Base-by-base conservation (phyloP, 2,888 invertebrate genomes). In the Habroteleia sp. region DNA sequence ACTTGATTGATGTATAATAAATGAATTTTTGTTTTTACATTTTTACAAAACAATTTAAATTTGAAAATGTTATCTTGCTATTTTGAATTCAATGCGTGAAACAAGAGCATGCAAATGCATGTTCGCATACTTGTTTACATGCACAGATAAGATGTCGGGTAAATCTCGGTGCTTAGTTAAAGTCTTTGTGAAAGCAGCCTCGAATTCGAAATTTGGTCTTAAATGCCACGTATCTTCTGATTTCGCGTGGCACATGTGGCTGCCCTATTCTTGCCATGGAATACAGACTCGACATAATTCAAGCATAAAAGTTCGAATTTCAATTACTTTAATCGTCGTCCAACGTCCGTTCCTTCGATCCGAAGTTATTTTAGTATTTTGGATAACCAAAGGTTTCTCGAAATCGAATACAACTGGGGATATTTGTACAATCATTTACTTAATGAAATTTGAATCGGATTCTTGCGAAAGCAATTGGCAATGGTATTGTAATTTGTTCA, bases 311-410 rank as follows among this genome's bases (percentile, higher is more conserved):
- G 31, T 56, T 58, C 41, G 56, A 37, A 68, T 48, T 68, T 58
- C 48, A 58, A 68, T 68, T 65, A 56, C 44, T 44, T 46, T 66
- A 54, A 66, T 52, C 39, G 48, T 35, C 41, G 48, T 48, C 60
- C 17, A 46, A 60, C 31, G 25, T 20, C 17, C 31, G 23, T 42
- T 42, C 31, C 11, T 13, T 31, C 23, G 33, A 44, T 42, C 11
- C 42, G 44, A 44, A 42, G 39, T 42, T 25, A 44, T 44, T 58
- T 11, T 25, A 33, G 14, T 7, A 56, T 31, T 41, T 31, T 56
- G 11, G 23, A 23, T 6, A n/a, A n/a, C n/a, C n/a, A n/a, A n/a
- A n/a, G n/a, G n/a, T n/a, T n/a, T n/a, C n/a, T n/a, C n/a, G n/a
- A n/a, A n/a, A n/a, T n/a, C n/a, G n/a, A n/a, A n/a, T n/a, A n/a